These are phyloP conservation scores for Papilio aristodemus DNA, from an alignment of 1,140 invertebrate species.

Conservation along the genomic window DNA sequence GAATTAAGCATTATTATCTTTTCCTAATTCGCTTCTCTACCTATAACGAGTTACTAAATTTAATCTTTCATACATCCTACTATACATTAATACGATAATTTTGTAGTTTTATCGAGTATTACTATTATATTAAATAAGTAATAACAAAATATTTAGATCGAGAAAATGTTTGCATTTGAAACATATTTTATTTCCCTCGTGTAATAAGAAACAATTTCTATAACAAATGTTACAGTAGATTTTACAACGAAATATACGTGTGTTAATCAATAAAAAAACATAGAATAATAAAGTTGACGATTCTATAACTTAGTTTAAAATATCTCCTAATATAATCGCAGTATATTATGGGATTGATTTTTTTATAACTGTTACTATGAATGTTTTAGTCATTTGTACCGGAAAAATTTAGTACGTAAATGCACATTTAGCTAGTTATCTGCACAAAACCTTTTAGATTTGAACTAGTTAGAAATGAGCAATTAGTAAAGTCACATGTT, in stretches of 20 bases:
- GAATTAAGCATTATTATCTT: conserved; percentile 13
- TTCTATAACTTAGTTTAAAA: conserved; percentile 9
- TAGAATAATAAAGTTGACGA: conserved; percentile 16
- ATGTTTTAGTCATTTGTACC: not conserved
- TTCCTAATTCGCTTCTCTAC: conserved; percentile 28
- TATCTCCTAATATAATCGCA: not conserved
- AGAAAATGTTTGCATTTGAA: conserved; percentile 17
- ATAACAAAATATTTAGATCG: conserved; percentile 2
- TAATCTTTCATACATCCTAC: conserved; percentile 13
- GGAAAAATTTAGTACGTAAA: conserved; percentile 36
- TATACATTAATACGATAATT: conserved; percentile 10
- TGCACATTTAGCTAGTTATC: conserved; percentile 72
- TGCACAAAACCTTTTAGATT: conserved; percentile 54
- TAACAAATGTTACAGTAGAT: conserved; percentile 61
- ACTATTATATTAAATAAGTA: conserved; percentile 16
- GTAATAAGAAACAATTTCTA: conserved; percentile 33
- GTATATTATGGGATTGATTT: conserved; percentile 3
- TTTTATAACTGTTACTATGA: not conserved
- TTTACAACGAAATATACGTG: conserved; percentile 72
- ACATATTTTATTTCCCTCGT: conserved; percentile 15
- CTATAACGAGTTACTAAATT: conserved; percentile 22
- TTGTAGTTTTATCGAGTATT: conserved; percentile 25
- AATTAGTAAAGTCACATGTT: conserved; percentile 52
- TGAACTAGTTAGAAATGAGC: conserved; percentile 65
- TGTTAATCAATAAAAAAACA: conserved; percentile 21